A percentile compares a stretch with the other conserved stretches of the same genome.
Conservation (phyloP, 2,888 invertebrate species). For the Drosophila barbarae region DNA sequence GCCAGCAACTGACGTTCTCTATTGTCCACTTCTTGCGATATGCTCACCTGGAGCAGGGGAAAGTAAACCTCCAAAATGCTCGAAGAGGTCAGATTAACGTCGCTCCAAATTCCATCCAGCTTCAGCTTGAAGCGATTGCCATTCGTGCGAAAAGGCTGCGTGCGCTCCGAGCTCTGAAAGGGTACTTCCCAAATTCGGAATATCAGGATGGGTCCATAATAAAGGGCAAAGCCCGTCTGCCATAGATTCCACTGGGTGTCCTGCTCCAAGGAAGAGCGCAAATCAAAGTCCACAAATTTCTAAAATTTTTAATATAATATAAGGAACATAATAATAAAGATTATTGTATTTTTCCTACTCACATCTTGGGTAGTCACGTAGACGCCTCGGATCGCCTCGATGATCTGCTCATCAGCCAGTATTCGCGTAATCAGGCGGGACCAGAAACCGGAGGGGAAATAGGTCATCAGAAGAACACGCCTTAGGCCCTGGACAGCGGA, state of each 20-base stretch:
- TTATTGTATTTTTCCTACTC: slow-evolving; percentile 54
- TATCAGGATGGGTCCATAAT: slow-evolving; percentile 89
- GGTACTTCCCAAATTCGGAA: slow-evolving; percentile 91
- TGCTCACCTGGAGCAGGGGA: slow-evolving; percentile 81
- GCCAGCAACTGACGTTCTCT: slow-evolving; percentile 74
- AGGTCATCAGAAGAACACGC: slow-evolving; percentile 94
- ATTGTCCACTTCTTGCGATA: slow-evolving; percentile 83
- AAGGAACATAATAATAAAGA: background rate
- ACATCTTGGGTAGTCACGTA: slow-evolving; percentile 86
- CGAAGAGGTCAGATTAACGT: slow-evolving; percentile 88
- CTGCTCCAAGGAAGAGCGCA: slow-evolving; percentile 76
- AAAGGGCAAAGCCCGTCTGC: slow-evolving; percentile 94
- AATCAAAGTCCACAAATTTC: slow-evolving; percentile 76
- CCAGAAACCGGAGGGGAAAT: slow-evolving; percentile 99
- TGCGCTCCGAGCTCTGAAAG: slow-evolving; percentile 80
- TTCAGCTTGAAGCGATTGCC: slow-evolving; percentile 85
- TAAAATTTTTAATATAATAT: slow-evolving; percentile 21
- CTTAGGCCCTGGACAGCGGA: slow-evolving; percentile 65
- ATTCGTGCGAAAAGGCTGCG: slow-evolving; percentile 81
- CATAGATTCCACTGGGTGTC: slow-evolving; percentile 93
- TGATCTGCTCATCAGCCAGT: slow-evolving; percentile 91
- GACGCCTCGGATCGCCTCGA: slow-evolving; percentile 87
- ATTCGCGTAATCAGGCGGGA: slow-evolving; percentile 95
- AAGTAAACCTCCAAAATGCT: slow-evolving; percentile 93
- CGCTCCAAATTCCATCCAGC: slow-evolving; percentile 92